A percentile compares a stretch with the other conserved stretches of the same genome.
Evolutionary conservation across 2,113 vertebrate genomes (phyloP).

Genomic region (Morone chrysops): DNA sequence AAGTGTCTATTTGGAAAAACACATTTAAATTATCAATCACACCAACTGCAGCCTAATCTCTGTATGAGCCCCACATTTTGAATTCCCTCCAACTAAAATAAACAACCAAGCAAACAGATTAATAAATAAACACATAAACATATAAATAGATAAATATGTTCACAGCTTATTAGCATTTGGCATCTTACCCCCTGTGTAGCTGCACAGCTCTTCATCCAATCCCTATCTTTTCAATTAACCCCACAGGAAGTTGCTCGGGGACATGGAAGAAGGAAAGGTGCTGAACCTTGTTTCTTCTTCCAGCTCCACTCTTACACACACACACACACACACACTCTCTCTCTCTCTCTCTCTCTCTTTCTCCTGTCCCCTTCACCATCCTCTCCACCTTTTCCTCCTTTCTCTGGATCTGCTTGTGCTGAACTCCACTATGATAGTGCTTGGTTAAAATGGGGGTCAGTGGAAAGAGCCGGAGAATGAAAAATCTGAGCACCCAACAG

Average conservation of each 20-base stretch:
- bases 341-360: neutral
- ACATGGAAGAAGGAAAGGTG: conserved; percentile 31
- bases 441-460: conserved; percentile 47
- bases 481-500: neutral
- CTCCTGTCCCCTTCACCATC: neutral
- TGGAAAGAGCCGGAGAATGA: neutral
- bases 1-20: neutral
- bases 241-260: neutral
- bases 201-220: conserved; percentile 18
- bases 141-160: conserved; percentile 51
- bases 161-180: conserved; percentile 52
- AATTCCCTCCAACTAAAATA: conserved; percentile 36
- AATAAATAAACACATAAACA: conserved; percentile 52
- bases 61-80: neutral
- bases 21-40: conserved; percentile 53
- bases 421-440: neutral
- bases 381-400: neutral
- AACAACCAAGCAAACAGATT: conserved; percentile 54
- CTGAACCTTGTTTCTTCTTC: neutral
- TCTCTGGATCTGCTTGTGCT: neutral
- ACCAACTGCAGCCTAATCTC: conserved; percentile 30
- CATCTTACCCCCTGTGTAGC: conserved; percentile 20
- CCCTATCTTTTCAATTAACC: conserved; percentile 38
- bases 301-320: conserved; percentile 7
- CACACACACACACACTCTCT: neutral